Evolutionary conservation across 2,113 vertebrate genomes (phyloP), one percentile per base, ranked within the genome.

Genomic region (Eptatretus burgeri): DNA sequence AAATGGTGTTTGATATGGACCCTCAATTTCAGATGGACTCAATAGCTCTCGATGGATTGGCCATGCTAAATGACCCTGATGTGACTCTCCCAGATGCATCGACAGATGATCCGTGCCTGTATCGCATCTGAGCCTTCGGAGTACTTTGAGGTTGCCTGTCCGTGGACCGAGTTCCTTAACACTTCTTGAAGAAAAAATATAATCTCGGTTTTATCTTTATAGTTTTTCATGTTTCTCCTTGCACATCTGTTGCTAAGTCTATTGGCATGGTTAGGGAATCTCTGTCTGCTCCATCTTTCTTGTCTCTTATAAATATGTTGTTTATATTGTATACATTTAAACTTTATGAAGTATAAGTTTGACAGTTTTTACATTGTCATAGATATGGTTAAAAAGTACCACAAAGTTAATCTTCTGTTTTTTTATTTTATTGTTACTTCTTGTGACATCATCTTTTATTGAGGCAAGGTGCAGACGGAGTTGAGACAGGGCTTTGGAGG

Each of bases 1-100:
- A 60, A 12, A 60, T 60, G 56, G 56, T 71, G 63, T 80, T 86
- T 13, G 78, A 75, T 68, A 65, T 78, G 4, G 82, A 82, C 65
- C 73, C 73, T 51, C 71, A 75, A 8, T 76, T 87, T 53, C 81
- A 76, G 41, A 82, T 87, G 2, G 83, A 84, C 70, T 82, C 83
- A 16, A 78, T 87, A 67, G 82, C 79, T 76, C 72, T 87, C 70
- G 82, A 87, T 0, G 80, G 83, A 51, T 79, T 87, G 72, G 84
- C 68, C 77, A 87, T 85, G 83, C 70, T 87, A 67, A 85, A 81
- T 50, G 81, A 85, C 65, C 78, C 82, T 9, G 75, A 81, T 72
- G 79, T 87, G 81, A 81, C 82, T 66, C 74, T 87, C 70, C 76
- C 82, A 0, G 83, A 87, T 76, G 80, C 83, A 1, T 78, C 81